Conservation (phyloP, 1,140 invertebrate genomes). For the Drosophila tristis region DNA sequence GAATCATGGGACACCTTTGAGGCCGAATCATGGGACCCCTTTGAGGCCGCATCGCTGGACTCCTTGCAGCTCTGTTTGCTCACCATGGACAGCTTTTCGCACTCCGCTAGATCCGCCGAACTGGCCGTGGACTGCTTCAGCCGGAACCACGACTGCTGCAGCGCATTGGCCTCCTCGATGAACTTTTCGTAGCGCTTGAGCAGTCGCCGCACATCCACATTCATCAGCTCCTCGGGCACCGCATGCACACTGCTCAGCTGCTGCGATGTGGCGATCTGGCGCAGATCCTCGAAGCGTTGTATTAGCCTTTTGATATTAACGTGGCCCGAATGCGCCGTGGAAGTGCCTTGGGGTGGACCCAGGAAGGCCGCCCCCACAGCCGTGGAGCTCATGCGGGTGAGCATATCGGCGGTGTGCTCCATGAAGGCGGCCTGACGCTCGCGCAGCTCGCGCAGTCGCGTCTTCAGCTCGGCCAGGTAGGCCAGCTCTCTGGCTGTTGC, state of each 20-base stretch:
- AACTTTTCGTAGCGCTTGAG: constrained; percentile 58
- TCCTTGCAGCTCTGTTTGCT: constrained; percentile 12
- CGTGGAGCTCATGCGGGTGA: constrained; percentile 45
- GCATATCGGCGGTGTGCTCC: constrained; percentile 57
- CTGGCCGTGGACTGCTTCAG: constrained; percentile 57
- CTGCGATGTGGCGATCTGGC: constrained; percentile 39
- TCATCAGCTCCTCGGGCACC: constrained; percentile 56
- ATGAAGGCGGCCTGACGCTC: constrained; percentile 62
- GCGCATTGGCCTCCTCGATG: constrained; percentile 50
- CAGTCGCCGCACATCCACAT: constrained; percentile 61
- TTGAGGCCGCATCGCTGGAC: no score
- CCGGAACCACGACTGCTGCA: constrained; percentile 59
- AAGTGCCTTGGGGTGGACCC: background rate
- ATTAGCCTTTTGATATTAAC: constrained; percentile 58
- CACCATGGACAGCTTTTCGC: constrained; percentile 2
- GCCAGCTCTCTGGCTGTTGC: constrained; percentile 54
- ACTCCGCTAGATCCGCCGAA: constrained; percentile 40
- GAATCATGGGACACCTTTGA: no score
- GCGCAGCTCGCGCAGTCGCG: constrained; percentile 49
- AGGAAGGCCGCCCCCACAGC: background rate
- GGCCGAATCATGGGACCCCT: no score
- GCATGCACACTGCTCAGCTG: constrained; percentile 48
- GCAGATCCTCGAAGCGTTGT: constrained; percentile 61
- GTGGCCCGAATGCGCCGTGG: background rate
- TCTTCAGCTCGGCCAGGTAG: constrained; percentile 66